phyloP scores from a whole-genome alignment of 2,113 vertebrate species.

The Craseonycteris thonglongyai region DNA sequence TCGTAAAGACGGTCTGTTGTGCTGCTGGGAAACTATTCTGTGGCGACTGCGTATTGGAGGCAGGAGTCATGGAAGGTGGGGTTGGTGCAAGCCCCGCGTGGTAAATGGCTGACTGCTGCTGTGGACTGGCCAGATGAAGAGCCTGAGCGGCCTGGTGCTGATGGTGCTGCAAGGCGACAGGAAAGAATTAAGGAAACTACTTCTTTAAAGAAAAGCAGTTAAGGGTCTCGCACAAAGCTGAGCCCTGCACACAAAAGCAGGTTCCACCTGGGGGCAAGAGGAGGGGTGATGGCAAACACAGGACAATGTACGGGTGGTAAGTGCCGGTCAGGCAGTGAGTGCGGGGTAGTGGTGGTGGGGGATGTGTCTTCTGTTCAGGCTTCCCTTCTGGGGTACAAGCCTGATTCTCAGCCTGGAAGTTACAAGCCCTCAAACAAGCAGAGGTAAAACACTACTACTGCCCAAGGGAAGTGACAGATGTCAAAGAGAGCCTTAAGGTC shows the following conservation, averaged over 20 bases:
- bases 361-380: not conserved
- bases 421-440: not conserved
- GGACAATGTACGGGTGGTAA: too few relatives aligned
- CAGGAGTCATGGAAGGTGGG: slow-evolving; percentile 96
- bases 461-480: not conserved
- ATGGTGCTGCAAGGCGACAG: slow-evolving; percentile 80
- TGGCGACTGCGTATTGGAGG: slow-evolving; percentile 96
- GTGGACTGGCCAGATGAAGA: slow-evolving; percentile 93
- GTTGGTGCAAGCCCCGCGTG: slow-evolving; percentile 92
- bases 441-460: not conserved
- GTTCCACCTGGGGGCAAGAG: not conserved
- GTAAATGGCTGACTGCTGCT: slow-evolving; percentile 95
- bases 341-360: too few relatives aligned
- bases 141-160: slow-evolving; percentile 95
- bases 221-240: not conserved
- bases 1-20: slow-evolving; percentile 94
- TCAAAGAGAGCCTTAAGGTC: not conserved
- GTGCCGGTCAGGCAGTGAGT: too few relatives aligned
- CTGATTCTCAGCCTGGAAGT: not conserved
- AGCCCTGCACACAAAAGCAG: not conserved
- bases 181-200: not conserved
- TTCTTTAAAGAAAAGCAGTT: not conserved
- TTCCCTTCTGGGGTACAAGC: not conserved
- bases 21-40: slow-evolving; percentile 94
- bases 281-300: not conserved